Evolutionary conservation across 30 jellyfish, hydroid and myxozoan species (phyloP).

Genomic region (Aurelia aurita complex sp. Pacific): DNA sequence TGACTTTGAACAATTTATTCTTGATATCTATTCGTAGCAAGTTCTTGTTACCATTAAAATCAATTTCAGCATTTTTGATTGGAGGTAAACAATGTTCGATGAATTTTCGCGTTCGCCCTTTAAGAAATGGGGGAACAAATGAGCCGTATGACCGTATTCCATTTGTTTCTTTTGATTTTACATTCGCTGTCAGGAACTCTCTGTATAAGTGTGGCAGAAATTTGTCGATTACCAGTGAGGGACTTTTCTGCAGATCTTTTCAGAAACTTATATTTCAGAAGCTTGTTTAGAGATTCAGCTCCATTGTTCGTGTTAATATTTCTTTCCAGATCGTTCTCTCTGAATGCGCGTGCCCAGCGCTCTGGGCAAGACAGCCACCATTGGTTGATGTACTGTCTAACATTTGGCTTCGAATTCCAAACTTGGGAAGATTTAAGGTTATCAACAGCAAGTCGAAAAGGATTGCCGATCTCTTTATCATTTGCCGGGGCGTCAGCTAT

Average conservation of each 20-base stretch:
- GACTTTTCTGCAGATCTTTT: neutral
- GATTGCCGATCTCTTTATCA: neutral
- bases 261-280: neutral
- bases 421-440: neutral
- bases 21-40: no score
- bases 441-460: conserved; percentile 4
- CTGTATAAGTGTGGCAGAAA: no score
- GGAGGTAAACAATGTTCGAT: no score
- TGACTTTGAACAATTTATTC: no score
- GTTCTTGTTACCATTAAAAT: no score
- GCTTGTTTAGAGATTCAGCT: conserved; percentile 14
- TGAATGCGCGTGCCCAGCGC: conserved; percentile 17
- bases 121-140: neutral
- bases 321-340: neutral
- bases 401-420: neutral
- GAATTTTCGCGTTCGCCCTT: no score
- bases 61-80: no score
- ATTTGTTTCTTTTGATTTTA: no score
- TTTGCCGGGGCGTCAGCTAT: neutral
- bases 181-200: no score
- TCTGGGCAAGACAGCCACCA: conserved; percentile 17
- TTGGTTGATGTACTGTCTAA: neutral
- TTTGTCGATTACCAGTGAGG: no score
- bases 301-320: conserved; percentile 7
- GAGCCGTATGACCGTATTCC: no score